Conservation (phyloP, 2,888 invertebrate genomes). For the Nomada goodeniana region DNA sequence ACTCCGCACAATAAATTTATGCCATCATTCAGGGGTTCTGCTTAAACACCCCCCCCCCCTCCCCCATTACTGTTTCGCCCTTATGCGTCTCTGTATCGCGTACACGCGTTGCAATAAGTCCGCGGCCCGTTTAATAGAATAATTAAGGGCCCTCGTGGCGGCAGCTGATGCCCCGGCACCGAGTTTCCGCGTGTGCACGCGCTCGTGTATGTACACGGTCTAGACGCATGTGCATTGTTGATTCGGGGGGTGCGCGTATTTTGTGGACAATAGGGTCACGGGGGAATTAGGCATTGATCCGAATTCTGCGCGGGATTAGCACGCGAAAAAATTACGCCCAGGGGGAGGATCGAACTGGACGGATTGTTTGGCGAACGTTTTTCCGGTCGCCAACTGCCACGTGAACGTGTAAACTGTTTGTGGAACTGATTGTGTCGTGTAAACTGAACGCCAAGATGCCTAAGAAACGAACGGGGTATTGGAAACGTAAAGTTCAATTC, state of each 20-base stretch:
- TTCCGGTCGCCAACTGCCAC: not conserved
- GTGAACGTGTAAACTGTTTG: too few species aligned
- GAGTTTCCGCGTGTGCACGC: slow-evolving; percentile 25
- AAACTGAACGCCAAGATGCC: too few species aligned
- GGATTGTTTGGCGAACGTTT: not conserved
- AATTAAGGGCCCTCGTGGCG: slow-evolving; percentile 82
- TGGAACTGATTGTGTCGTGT: too few species aligned
- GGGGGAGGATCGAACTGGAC: not conserved
- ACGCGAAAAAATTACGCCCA: slow-evolving; percentile 65
- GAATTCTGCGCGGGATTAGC: slow-evolving; percentile 74
- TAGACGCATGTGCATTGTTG: slow-evolving; percentile 65
- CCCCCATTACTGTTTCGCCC: not conserved
- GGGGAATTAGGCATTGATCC: slow-evolving; percentile 69
- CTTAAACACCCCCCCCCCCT: slow-evolving; percentile 29
- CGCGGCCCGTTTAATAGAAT: slow-evolving; percentile 83
- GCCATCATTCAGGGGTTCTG: slow-evolving; percentile 69
- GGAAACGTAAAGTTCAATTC: too few species aligned
- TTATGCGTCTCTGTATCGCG: slow-evolving; percentile 23
- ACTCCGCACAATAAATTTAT: slow-evolving; percentile 78
- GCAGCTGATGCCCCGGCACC: slow-evolving; percentile 80
- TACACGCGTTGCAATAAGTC: slow-evolving; percentile 80
- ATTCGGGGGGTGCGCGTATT: slow-evolving; percentile 68
- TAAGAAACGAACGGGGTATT: too few species aligned
- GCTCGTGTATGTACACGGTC: not conserved
- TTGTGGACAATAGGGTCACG: slow-evolving; percentile 70